Evolutionary conservation across 1,140 invertebrate species (phyloP).

Genomic region (Platyscapa corneri): DNA sequence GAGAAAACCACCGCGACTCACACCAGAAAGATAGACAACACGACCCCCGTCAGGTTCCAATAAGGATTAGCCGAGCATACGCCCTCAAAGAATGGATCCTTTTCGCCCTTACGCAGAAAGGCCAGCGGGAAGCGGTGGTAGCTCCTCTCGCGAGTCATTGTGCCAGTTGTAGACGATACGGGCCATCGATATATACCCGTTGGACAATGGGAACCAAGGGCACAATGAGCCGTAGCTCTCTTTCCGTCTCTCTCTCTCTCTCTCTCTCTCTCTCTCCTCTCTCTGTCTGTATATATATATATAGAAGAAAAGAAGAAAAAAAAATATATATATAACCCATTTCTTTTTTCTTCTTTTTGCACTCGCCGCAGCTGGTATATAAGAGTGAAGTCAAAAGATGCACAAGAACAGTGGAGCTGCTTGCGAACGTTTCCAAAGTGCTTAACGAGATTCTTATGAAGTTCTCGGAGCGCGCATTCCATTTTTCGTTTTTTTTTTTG

Average conservation of each 20-base stretch:
- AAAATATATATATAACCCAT: no score
- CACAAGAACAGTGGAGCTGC: neutral
- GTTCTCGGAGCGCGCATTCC: neutral
- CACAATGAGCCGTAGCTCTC: conserved; percentile 8
- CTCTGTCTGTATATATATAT: no score
- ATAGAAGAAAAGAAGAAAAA: no score
- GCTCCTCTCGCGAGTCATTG: conserved; percentile 23
- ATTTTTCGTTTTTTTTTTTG: conserved; percentile 7
- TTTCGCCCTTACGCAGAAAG: conserved; percentile 39
- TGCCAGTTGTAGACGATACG: conserved; percentile 5
- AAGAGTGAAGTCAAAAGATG: conserved; percentile 24
- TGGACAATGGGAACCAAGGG: conserved; percentile 23
- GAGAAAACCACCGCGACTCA: neutral
- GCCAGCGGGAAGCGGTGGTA: conserved; percentile 42
- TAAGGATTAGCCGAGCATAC: conserved; percentile 20
- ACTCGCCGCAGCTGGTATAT: conserved; percentile 27
- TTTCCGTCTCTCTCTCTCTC: neutral
- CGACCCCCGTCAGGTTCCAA: neutral
- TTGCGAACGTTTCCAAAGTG: neutral
- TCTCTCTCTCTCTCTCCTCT: neutral
- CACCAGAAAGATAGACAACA: neutral
- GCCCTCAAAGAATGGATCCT: conserved; percentile 14
- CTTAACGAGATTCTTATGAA: conserved; percentile 53
- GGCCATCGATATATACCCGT: conserved; percentile 20
- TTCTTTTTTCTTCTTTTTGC: conserved; percentile 35